Conservation (phyloP, 2,888 invertebrate genomes). For the Piscicola geometra region DNA sequence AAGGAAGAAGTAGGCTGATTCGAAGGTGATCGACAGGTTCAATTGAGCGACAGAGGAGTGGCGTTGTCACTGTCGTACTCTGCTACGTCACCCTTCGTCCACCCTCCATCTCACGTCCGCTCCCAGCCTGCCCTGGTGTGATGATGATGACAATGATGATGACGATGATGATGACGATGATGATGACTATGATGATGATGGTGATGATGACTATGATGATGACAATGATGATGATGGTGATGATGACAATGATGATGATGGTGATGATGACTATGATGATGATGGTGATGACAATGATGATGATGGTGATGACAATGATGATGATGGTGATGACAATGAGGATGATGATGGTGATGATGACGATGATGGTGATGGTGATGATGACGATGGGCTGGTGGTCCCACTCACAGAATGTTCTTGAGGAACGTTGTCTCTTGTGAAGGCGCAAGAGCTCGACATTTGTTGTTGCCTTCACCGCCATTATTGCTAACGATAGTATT, state of each 20-base stretch:
- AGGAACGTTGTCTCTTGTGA: no score
- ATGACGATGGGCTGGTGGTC: not conserved
- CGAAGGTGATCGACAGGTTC: no score
- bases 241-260: slow-evolving; percentile 2
- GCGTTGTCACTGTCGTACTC: slow-evolving; percentile 37
- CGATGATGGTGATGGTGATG: slow-evolving; percentile 48
- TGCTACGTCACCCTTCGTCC: slow-evolving; percentile 33
- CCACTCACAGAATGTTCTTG: no score
- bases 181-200: no score
- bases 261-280: not conserved
- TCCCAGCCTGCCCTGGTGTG: slow-evolving; percentile 32
- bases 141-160: no score
- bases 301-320: slow-evolving; percentile 39
- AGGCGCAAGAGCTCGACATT: no score
- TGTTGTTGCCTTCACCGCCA: no score
- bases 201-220: no score
- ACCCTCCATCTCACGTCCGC: slow-evolving; percentile 28
- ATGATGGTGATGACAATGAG: slow-evolving; percentile 43
- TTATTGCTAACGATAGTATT: no score
- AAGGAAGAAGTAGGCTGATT: no score
- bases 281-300: slow-evolving; percentile 2
- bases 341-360: slow-evolving; percentile 43
- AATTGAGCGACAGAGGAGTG: not conserved
- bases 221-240: not conserved
- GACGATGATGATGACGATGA: no score